Evolutionary conservation across 1,140 invertebrate species (phyloP), one percentile per base, ranked within the genome.

Genomic region (Chymomyza costata): DNA sequence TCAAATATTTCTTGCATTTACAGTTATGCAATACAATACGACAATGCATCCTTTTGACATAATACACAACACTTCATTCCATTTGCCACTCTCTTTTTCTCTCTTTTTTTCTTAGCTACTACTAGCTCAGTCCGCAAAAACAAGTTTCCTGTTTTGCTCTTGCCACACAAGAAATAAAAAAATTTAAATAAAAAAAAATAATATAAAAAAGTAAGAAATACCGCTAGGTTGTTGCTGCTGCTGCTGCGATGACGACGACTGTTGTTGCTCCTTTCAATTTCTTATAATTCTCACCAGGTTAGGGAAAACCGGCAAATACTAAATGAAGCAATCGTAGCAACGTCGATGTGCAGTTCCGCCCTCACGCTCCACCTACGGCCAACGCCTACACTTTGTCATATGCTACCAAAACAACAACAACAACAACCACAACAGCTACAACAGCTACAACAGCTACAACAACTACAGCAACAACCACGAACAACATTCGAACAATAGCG

Each of bases 131-230:
- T n/a, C n/a, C 3, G 21, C 3, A 37, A 57, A 70, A 74, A 74
- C 69, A 60, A 74, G 69, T 74, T 74, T 74, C 69, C 69, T 74
- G 69, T 51, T 48, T n/a, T 14, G 32, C 32, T 34, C n/a, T n/a
- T n/a, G 21, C 3, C 21, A 8, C 21, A 25, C 53, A 38, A 62
- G 53, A 48, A 57, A 56, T 62, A 39, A 65, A n/a, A n/a, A n/a
- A 76, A 74, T 76, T 69, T 70, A 70, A 76, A 76, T 65, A 76
- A 58, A 76, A 76, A 63, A 57, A 63, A 58, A 44, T 31, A 7
- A 1, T 2, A 60, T 25, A 46, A 51, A 53, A 17, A 51, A 58
- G 62, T 28, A 54, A 40, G 49, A 54, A 67, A 71, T 59, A 73
- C 68, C 68, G 68, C 68, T 73, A 73, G 66, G 58, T 50, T 68